Base-by-base conservation (phyloP, 2,797 vertebrate species). In the Dendrocincla tyrannina region DNA sequence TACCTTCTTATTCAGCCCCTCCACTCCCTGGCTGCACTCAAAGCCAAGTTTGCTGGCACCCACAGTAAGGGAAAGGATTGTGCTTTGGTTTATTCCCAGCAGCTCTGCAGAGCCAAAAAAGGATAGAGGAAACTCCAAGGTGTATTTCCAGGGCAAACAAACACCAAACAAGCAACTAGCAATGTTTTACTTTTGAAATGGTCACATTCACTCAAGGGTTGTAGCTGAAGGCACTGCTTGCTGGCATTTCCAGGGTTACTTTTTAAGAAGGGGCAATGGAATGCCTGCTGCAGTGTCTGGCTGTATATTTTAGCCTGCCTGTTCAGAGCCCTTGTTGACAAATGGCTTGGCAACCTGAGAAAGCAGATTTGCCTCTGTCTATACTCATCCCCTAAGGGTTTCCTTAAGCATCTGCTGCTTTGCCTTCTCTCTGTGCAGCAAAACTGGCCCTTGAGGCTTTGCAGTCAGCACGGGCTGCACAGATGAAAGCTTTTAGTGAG, bases 301-400 rank as follows among this genome's bases (percentile, higher is more conserved):
- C 49, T 79, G 25, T 80, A 12, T 67, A 63, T 95, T 93, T 94
- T 32, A 93, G 44, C 1, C 17, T 86, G 79, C 44, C 60, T 80
- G 73, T 53, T 44, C 3, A 1, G 90, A 89, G 72, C 18, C 20
- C 75, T 70, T 87, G 81, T 67, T 92, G 75, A 95, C 82, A 96
- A 94, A 85, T 88, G 66, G 72, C 68, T 64, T 89, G 89, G 78
- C 85, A 93, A 14, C 64, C 49, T n/a, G 41, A 55, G 82, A 92
- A 83, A 91, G 79, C 60, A 81, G 44, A 88, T 95, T 94, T 96
- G 58, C 44, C 68, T 53, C 66, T 80, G 66, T 77, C 85, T 90
- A 1, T 81, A 28, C 62, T 72, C 69, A n/a, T 56, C 28, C 88
- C 82, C 69, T 30, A 17, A 69, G 69, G 88, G 70, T 33, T 93